A percentile compares a stretch with the other conserved stretches of the same genome.
Evolutionary conservation across 2,888 invertebrate species (phyloP).

Genomic region (Agrypnus murinus): DNA sequence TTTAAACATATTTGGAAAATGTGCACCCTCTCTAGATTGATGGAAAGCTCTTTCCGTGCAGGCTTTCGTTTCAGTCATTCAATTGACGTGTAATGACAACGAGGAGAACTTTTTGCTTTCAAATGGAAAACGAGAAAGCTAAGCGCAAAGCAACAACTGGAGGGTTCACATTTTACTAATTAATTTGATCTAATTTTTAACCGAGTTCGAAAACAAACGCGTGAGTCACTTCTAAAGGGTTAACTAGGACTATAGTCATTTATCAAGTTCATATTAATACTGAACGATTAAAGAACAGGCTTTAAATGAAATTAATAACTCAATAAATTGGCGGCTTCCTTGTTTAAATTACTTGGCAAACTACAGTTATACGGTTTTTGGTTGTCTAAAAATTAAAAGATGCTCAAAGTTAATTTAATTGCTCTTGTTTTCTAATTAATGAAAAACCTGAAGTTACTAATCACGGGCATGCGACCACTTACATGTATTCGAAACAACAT

Average conservation of each 20-base stretch:
- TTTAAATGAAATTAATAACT: constrained; percentile 40
- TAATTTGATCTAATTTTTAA: constrained; percentile 42
- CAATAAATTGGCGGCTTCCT: constrained; percentile 37
- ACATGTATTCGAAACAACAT: constrained; percentile 18
- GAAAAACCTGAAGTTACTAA: constrained; percentile 8
- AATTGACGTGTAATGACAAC: constrained; percentile 10
- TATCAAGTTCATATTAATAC: constrained; percentile 34
- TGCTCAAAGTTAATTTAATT: constrained; percentile 26
- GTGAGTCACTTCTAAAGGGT: constrained; percentile 35
- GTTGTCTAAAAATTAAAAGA: constrained; percentile 28
- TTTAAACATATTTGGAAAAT: constrained; percentile 6
- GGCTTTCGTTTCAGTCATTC: background rate
- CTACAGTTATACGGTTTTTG: constrained; percentile 30
- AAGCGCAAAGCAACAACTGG: constrained; percentile 5
- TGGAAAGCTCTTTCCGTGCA: constrained; percentile 15
- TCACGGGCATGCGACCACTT: constrained; percentile 11
- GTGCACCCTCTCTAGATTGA: constrained; percentile 3
- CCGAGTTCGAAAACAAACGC: constrained; percentile 33
- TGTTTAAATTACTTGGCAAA: constrained; percentile 32
- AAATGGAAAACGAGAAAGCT: background rate
- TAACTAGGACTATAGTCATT: constrained; percentile 37
- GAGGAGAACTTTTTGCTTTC: constrained; percentile 4
- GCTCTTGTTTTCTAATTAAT: constrained; percentile 35
- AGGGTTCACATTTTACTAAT: constrained; percentile 22
- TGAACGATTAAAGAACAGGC: constrained; percentile 33